phyloP scores from a whole-genome alignment of 2,888 invertebrate genomes.

The Euzetes globulus region DNA sequence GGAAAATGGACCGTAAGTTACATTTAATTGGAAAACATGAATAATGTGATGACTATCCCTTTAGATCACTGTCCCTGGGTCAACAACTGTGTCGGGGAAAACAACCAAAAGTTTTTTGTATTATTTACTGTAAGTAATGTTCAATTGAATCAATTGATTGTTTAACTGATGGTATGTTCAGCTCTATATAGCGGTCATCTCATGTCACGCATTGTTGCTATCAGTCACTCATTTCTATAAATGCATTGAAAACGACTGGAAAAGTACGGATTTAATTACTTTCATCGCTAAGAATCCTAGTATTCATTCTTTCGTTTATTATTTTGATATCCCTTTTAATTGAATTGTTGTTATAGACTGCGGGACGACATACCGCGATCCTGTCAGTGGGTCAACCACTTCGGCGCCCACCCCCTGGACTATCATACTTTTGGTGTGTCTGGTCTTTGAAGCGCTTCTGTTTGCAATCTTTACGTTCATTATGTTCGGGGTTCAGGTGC shows the following conservation, averaged over 20 bases:
- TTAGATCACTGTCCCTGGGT: constrained; percentile 81
- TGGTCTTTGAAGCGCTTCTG: constrained; percentile 85
- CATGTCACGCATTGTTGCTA: constrained; percentile 82
- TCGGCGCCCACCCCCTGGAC: constrained; percentile 91
- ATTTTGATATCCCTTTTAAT: background rate
- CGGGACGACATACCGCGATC: constrained; percentile 16
- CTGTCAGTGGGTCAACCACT: constrained; percentile 61
- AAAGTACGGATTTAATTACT: constrained; percentile 48
- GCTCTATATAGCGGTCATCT: constrained; percentile 97
- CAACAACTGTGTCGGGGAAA: constrained; percentile 98
- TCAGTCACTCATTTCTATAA: constrained; percentile 86
- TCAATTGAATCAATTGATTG: background rate
- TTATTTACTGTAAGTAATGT: constrained; percentile 75
- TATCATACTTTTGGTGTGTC: constrained; percentile 78
- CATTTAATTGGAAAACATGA: background rate
- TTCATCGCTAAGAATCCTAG: background rate
- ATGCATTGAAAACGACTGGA: constrained; percentile 90
- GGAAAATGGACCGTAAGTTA: constrained; percentile 63
- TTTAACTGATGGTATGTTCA: constrained; percentile 48
- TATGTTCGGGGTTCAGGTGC: constrained; percentile 92
- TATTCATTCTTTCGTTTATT: constrained; percentile 25
- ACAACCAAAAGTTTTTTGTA: constrained; percentile 98
- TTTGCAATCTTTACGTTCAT: constrained; percentile 97
- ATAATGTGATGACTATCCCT: background rate
- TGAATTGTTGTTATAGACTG: constrained; percentile 6